Conservation (phyloP, 2,113 vertebrate species). For the Labeo catla region DNA sequence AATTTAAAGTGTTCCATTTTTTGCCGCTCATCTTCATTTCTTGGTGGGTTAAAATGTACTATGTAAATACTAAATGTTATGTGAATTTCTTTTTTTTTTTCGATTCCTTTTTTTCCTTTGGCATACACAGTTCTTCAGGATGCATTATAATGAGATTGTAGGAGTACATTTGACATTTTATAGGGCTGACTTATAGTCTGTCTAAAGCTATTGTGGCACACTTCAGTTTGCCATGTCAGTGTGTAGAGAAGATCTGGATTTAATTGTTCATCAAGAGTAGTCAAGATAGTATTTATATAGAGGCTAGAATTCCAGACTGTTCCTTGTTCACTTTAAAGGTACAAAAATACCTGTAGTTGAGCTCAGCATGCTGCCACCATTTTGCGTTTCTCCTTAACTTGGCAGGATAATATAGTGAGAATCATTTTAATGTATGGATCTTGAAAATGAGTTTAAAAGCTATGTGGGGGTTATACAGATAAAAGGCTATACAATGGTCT, state of each 20-base stretch:
- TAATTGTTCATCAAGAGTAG: constrained; percentile 98
- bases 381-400: constrained; percentile 89
- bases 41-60: constrained; percentile 57
- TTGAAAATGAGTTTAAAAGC: constrained; percentile 77
- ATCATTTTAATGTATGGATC: constrained; percentile 86
- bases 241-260: constrained; percentile 99
- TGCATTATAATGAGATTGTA: constrained; percentile 95
- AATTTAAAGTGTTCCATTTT: constrained; percentile 87
- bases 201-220: constrained; percentile 98
- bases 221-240: constrained; percentile 85
- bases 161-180: constrained; percentile 57
- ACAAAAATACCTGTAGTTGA: constrained; percentile 89
- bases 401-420: constrained; percentile 99
- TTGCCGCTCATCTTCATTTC: constrained; percentile 62
- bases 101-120: constrained; percentile 87
- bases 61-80: constrained; percentile 67
- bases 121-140: constrained; percentile 94
- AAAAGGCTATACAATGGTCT: constrained; percentile 93
- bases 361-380: constrained; percentile 93
- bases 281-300: constrained; percentile 99
- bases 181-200: constrained; percentile 84
- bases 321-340: constrained; percentile 98
- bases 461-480: constrained; percentile 87
- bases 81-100: background rate
- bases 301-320: constrained; percentile 99